Evolutionary conservation across 2,888 invertebrate genomes (phyloP), one percentile per base, ranked within the genome.

Genomic region (Microctonus aethiopoides): DNA sequence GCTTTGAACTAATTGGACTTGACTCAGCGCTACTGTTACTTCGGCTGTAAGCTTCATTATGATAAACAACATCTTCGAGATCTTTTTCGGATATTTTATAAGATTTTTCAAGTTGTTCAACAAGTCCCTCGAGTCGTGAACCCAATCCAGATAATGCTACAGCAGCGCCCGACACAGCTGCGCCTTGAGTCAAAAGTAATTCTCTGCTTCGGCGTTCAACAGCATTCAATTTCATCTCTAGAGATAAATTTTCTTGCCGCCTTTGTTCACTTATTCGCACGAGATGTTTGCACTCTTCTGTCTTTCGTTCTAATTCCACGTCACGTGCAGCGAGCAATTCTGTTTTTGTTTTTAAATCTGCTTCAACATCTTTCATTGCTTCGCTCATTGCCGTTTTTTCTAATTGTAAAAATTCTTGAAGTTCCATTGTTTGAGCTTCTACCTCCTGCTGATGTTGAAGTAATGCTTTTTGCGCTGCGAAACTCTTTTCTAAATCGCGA

Each of bases 321-420:
- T 91, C 89, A 59, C 89, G 89, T 75, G 88, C 87, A 54, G 81
- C 80, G 34, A 91, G 41, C 22, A 75, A 62, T 57, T 84, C 81
- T 67, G 80, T 86, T 81, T 72, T 88, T 73, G 78, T 87, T 36
- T 24, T 63, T 66, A 91, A 89, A 84, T 93, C 93, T 0, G 86
- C 83, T 86, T 96, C 96, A 1, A 93, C 89, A 76, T 96, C 96
- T 51, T 91, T 91, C 54, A 96, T 88, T 0, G 95, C 92, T 81
- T 95, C 95, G 24, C 91, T 90, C 77, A 96, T 89, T 9, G 94
- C 92, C 5, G 91, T 90, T 79, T 95, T 95, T 87, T 96, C 96
- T 10, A 94, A 93, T 78, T 95, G 94, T 74, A 96, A 89, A 84
- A 96, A 96, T 82, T 96, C 95, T 83, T 95, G 94, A 87, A 96